Conservation (phyloP, 2,797 vertebrate species). For the Xerus rutilus region DNA sequence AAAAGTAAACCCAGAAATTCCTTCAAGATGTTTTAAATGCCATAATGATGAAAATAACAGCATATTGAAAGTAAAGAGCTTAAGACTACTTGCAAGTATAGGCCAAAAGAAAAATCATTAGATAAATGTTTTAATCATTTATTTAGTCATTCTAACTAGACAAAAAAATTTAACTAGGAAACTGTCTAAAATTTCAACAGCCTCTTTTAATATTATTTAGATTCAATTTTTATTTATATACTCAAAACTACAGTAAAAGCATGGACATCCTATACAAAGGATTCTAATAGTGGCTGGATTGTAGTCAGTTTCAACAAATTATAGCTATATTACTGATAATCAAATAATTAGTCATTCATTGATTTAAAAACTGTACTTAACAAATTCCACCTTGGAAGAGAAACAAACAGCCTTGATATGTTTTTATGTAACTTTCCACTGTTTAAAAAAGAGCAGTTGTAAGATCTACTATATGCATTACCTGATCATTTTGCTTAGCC, state of each 20-base stretch:
- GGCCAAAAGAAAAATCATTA: conserved; percentile 52
- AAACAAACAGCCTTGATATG: not conserved
- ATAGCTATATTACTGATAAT: not conserved
- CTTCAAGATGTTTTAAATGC: conserved; percentile 10
- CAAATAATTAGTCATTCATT: conserved; percentile 17
- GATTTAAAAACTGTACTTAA: conserved; percentile 55
- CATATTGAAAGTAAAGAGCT: conserved; percentile 52
- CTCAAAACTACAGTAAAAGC: not conserved
- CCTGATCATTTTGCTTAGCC: conserved; percentile 92
- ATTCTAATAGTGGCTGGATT: not conserved
- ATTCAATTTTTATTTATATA: conserved; percentile 4
- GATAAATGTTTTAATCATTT: conserved; percentile 9
- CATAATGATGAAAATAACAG: conserved; percentile 50
- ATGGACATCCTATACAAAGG: not conserved
- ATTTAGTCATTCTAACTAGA: conserved; percentile 39
- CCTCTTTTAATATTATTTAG: conserved; percentile 35
- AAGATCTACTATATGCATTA: conserved; percentile 72
- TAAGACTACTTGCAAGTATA: not conserved
- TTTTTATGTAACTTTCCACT: not conserved
- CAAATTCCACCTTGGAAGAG: not conserved
- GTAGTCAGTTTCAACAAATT: not conserved
- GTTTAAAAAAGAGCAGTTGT: conserved; percentile 1
- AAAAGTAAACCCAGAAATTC: conserved; percentile 45
- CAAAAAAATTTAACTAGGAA: conserved; percentile 51
- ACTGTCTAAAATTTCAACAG: not conserved